Evolutionary conservation across 2,113 vertebrate species (phyloP).

Genomic region (Quiscalus mexicanus): DNA sequence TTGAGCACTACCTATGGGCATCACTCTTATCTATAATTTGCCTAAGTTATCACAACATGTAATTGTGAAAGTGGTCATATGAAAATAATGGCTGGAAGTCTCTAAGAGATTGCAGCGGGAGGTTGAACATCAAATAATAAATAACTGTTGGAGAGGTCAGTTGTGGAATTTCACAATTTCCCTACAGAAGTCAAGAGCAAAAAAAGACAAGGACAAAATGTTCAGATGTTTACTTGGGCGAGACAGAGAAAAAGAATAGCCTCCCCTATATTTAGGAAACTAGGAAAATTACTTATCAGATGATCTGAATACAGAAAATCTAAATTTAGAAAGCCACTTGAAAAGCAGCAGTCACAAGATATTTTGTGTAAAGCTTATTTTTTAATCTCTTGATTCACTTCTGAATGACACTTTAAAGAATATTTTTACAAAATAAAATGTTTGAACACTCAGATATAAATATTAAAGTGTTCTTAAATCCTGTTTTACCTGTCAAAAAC

Average conservation of each 20-base stretch:
- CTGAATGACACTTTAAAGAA: not conserved
- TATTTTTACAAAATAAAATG: not conserved
- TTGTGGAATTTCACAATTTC: not conserved
- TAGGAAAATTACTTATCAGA: not conserved
- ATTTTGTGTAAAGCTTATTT: not conserved
- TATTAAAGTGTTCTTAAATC: not conserved
- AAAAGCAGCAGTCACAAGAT: not conserved
- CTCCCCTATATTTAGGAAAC: conserved; percentile 18
- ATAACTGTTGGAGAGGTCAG: not conserved
- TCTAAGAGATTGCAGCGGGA: not conserved
- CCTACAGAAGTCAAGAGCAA: not conserved
- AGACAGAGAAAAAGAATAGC: not conserved
- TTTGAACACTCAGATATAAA: not conserved
- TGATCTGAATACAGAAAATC: conserved; percentile 19
- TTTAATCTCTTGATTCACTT: not conserved
- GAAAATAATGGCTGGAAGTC: not conserved
- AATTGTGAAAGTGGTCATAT: not conserved
- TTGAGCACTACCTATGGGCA: not conserved
- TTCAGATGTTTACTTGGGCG: not conserved
- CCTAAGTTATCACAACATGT: not conserved
- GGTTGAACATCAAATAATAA: not conserved
- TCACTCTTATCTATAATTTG: not conserved
- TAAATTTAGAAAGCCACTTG: conserved; percentile 27
- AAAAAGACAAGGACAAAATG: not conserved
- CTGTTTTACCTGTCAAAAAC: not conserved